These are phyloP conservation scores for Drymodes brunneopygia DNA, from an alignment of 2,113 vertebrate genomes.

Conservation along the genomic window DNA sequence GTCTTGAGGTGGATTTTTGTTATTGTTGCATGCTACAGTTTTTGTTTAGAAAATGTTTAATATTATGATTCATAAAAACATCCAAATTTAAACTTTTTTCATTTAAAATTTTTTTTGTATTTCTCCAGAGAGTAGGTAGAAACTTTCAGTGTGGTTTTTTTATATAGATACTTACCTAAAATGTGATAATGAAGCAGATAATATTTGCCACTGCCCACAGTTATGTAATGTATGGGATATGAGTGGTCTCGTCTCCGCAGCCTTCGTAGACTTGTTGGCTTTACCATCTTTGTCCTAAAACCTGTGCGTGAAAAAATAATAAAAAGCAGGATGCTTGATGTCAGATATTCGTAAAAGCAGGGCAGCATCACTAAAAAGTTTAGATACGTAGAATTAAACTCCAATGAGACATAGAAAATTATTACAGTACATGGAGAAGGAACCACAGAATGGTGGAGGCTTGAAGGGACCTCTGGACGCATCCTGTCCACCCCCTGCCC, in stretches of 20 bases:
- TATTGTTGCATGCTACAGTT: background rate
- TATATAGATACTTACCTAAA: background rate
- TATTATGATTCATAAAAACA: background rate
- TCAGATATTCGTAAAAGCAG: background rate
- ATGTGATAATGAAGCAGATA: background rate
- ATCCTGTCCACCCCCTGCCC: background rate
- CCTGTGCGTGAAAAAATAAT: background rate
- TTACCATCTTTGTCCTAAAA: background rate
- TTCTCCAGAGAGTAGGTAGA: background rate
- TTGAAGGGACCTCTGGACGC: background rate
- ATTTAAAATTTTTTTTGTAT: background rate
- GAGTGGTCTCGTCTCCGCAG: background rate
- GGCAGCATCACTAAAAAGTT: background rate
- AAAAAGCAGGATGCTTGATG: background rate
- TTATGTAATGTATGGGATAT: background rate
- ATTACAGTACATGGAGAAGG: background rate
- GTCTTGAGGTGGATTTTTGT: background rate
- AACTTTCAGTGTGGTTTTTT: background rate
- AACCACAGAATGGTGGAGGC: background rate
- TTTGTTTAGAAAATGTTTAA: background rate
- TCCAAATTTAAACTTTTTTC: background rate
- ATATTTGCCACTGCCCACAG: background rate
- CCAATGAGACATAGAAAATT: background rate
- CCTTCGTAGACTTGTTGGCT: background rate
- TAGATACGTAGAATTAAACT: background rate